phyloP scores from a whole-genome alignment of 2,888 invertebrate species.

The Pycnomerus fuliginosus region DNA sequence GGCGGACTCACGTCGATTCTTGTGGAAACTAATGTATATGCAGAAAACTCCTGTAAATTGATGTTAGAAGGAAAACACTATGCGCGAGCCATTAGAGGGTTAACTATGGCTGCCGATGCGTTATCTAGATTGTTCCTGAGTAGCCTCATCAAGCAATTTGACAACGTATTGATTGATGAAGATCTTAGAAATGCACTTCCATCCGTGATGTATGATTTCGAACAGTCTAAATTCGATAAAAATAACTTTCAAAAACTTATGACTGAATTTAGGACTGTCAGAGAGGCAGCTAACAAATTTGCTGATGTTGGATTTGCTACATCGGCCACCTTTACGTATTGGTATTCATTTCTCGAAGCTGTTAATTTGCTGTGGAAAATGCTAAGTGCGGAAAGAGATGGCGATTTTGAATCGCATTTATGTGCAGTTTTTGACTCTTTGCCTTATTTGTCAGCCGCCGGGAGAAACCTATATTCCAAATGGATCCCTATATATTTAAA shows the following conservation, averaged over 20 bases:
- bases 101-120: conserved; percentile 19
- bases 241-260: background rate
- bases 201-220: background rate
- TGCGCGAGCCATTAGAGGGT: conserved; percentile 12
- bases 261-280: too few species aligned
- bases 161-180: too few species aligned
- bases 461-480: conserved; percentile 23
- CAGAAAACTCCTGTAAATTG: conserved; percentile 10
- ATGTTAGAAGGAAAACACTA: conserved; percentile 23
- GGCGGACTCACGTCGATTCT: background rate
- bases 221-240: background rate
- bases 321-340: conserved; percentile 6
- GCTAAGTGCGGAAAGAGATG: conserved; percentile 18
- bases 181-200: background rate
- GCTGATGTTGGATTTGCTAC: background rate
- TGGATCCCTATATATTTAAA: conserved; percentile 21
- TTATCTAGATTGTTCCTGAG: conserved; percentile 10
- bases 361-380: conserved; percentile 17
- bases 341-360: conserved; percentile 18
- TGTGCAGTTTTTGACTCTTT: conserved; percentile 15
- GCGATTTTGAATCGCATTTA: conserved; percentile 19
- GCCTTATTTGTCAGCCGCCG: conserved; percentile 24
- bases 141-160: background rate
- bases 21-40: background rate
- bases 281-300: too few species aligned